Percentiles rank a stretch among this genome's conserved stretches.
Conservation (phyloP, 1,140 invertebrate species). For the Ganaspis sp. region DNA sequence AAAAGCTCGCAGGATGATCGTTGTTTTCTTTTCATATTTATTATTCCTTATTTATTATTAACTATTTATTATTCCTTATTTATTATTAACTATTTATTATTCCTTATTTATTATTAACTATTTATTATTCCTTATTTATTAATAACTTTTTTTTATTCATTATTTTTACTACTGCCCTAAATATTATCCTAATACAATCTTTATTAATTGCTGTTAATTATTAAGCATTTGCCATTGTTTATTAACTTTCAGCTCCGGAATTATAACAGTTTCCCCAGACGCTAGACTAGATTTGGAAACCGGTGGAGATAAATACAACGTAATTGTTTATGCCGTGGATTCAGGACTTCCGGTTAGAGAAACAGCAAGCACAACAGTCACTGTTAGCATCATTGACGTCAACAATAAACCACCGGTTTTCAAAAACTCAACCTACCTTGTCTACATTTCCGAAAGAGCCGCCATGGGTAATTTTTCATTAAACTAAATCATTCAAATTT, state of each 20-base stretch:
- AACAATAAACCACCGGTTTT: constrained; percentile 91
- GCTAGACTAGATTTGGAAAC: constrained; percentile 85
- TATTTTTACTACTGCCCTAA: too few relatives aligned
- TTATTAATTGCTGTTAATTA: too few relatives aligned
- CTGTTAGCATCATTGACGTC: constrained; percentile 85
- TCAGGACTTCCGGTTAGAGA: constrained; percentile 84
- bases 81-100: too few relatives aligned
- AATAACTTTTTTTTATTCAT: too few relatives aligned
- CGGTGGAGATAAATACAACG: constrained; percentile 81
- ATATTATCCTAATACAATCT: too few relatives aligned
- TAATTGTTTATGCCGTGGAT: constrained; percentile 85
- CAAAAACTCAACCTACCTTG: constrained; percentile 79
- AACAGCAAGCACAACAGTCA: constrained; percentile 85
- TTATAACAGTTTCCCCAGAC: constrained; percentile 84
- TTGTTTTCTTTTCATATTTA: too few relatives aligned
- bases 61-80: too few relatives aligned
- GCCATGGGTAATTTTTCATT: constrained; percentile 75
- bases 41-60: too few relatives aligned
- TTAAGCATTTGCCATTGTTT: too few relatives aligned
- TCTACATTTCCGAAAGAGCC: constrained; percentile 84
- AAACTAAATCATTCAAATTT: neutral
- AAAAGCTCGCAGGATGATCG: too few relatives aligned
- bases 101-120: too few relatives aligned
- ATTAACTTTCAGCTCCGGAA: constrained; percentile 80
- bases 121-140: too few relatives aligned